Evolutionary conservation across 2,888 invertebrate genomes (phyloP), one percentile per base, ranked within the genome.

Genomic region (Camponotus fellah): DNA sequence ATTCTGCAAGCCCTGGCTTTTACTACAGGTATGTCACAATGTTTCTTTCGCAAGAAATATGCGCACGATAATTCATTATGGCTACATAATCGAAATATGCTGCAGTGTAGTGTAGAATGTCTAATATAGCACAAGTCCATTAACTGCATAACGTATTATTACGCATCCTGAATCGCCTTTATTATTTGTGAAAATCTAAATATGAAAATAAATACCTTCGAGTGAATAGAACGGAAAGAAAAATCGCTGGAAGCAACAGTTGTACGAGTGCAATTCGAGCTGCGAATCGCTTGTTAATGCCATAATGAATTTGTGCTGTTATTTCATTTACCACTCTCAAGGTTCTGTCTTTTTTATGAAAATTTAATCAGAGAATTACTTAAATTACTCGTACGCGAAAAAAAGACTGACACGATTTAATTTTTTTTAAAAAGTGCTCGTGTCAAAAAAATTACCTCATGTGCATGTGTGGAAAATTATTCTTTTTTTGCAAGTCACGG

Each of bases 1-100:
- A 79, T 79, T 79, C 79, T 72, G 79, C 43, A 58, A 79, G 58
- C 32, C 43, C 21, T 58, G 58, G 74, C 72, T 46, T 58, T 60
- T 60, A 40, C 74, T 40, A 17, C 58, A 34, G 58, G 21, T 79
- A 60, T 79, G 79, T 79, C 74, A 71, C 74, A 79, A 79, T 26
- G 34, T 46, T 37, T 21, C 60, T 71, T 79, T 79, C 58, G 79
- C 46, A 60, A 79, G 43, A 46, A 17, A 26, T 12, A 46, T n/a
- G 72, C 43, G 43, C 79, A 17, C 43, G 74, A 43, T 72, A 79
- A 79, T 72, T 79, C 72, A 79, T 72, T 46, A 72, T 10, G 14
- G 58, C 58, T 21, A 34, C 79, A 17, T 72, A 71, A 71, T 79
- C 74, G 58, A 71, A 34, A 37, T 56, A 21, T 71, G 49, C 17